phyloP scores from a whole-genome alignment of 1,140 invertebrate genomes.

The Apis florea region DNA sequence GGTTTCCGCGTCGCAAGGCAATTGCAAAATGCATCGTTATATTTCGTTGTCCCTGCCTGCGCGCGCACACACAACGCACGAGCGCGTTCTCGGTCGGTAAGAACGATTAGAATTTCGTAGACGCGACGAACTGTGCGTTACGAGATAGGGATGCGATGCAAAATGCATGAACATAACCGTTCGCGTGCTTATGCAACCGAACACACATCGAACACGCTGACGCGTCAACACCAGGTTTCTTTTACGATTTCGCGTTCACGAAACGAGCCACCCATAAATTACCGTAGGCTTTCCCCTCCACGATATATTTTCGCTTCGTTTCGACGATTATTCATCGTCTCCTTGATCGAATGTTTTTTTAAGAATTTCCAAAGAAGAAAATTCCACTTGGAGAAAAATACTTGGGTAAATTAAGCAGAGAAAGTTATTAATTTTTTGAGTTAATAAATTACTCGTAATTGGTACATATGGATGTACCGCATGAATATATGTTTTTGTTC shows the following conservation, averaged over 20 bases:
- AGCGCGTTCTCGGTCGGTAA: not conserved
- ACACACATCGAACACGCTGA: conserved; percentile 7
- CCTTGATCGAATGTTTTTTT: too few species aligned
- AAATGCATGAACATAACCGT: conserved; percentile 31
- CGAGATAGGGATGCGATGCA: conserved; percentile 30
- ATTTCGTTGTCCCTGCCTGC: not conserved
- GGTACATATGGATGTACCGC: not conserved
- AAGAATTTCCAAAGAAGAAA: not conserved
- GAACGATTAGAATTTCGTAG: conserved; percentile 42
- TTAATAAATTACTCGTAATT: not conserved
- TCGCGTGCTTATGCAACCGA: conserved; percentile 38
- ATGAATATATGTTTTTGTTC: not conserved
- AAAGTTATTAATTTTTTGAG: conserved; percentile 2
- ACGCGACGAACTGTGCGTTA: conserved; percentile 10
- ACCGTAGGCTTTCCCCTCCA: not conserved
- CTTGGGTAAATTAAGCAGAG: not conserved
- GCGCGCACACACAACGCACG: not conserved
- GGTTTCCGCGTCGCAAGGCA: conserved; percentile 9
- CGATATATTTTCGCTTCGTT: not conserved
- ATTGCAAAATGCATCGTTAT: conserved; percentile 30
- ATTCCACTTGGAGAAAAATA: not conserved
- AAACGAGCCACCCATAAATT: conserved; percentile 13
- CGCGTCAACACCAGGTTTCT: conserved; percentile 22
- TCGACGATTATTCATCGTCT: too few species aligned
- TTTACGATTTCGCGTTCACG: conserved; percentile 30